Conservation (phyloP, 30 jellyfish, hydroid and myxozoan species). For the Sanderia malayensis region DNA sequence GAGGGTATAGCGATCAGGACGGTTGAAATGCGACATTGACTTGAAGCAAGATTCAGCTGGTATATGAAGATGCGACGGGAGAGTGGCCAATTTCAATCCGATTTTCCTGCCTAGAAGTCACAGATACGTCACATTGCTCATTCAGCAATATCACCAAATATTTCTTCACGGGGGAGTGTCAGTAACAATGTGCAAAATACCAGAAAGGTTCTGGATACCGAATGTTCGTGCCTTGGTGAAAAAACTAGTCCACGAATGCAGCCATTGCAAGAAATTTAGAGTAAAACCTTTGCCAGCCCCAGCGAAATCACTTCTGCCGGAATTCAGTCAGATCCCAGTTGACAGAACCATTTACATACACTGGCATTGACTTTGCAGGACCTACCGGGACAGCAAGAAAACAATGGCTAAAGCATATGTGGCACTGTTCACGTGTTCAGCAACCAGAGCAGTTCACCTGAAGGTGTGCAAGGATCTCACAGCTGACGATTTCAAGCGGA, state of each 20-base stretch:
- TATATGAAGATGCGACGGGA: slow-evolving; percentile 41
- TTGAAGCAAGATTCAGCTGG: slow-evolving; percentile 14
- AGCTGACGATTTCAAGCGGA: slow-evolving; percentile 18
- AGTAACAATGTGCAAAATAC: slow-evolving; percentile 25
- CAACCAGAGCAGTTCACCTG: slow-evolving; percentile 39
- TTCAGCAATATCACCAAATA: slow-evolving; percentile 32
- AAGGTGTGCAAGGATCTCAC: slow-evolving; percentile 18
- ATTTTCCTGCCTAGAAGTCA: slow-evolving; percentile 36
- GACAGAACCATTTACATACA: slow-evolving; percentile 25
- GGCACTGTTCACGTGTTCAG: slow-evolving; percentile 42
- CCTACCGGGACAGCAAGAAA: slow-evolving; percentile 8
- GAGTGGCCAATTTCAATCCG: slow-evolving; percentile 34
- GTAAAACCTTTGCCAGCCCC: slow-evolving; percentile 55
- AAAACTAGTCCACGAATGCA: slow-evolving; percentile 19
- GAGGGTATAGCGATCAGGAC: slow-evolving; percentile 18
- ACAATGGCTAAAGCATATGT: slow-evolving; percentile 23
- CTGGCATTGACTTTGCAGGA: slow-evolving; percentile 43
- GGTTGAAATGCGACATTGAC: slow-evolving; percentile 8
- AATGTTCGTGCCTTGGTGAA: slow-evolving; percentile 42
- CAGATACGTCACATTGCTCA: not conserved
- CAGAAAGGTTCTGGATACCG: slow-evolving; percentile 59
- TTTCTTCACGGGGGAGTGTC: slow-evolving; percentile 43
- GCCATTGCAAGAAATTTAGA: slow-evolving; percentile 24
- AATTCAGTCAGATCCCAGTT: slow-evolving; percentile 24
- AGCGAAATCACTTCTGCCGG: slow-evolving; percentile 29